Conservation (phyloP, 2,113 vertebrate genomes). For the Misgurnus anguillicaudatus region DNA sequence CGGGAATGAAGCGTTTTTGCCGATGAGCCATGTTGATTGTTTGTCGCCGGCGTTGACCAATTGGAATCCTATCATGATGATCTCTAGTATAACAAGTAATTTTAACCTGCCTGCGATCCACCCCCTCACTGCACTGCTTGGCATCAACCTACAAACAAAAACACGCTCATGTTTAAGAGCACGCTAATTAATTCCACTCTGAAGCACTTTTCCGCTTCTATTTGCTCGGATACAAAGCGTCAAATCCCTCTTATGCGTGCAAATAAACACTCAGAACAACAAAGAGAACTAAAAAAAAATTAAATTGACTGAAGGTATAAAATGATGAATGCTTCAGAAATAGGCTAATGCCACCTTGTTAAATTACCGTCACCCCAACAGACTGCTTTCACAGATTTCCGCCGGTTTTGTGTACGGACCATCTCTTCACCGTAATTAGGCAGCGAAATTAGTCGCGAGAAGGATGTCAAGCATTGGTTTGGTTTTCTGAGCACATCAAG, state of each 20-base stretch:
- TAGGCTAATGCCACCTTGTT: constrained; percentile 70
- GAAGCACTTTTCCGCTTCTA: constrained; percentile 78
- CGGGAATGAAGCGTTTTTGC: constrained; percentile 63
- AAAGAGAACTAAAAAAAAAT: constrained; percentile 75
- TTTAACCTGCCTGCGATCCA: constrained; percentile 77
- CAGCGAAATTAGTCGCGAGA: constrained; percentile 11
- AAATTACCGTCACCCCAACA: constrained; percentile 50
- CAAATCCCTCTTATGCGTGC: constrained; percentile 77
- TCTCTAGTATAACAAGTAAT: constrained; percentile 80
- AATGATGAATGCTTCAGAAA: constrained; percentile 75
- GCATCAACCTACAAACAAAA: constrained; percentile 77
- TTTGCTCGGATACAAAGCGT: constrained; percentile 79
- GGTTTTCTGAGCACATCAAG: constrained; percentile 42
- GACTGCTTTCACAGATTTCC: constrained; percentile 17
- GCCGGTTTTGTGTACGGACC: constrained; percentile 28
- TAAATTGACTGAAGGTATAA: constrained; percentile 67
- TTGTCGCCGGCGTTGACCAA: constrained; percentile 73
- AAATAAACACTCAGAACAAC: constrained; percentile 77
- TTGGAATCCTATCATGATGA: constrained; percentile 80
- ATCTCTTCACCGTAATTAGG: constrained; percentile 48
- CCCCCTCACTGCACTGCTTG: constrained; percentile 75
- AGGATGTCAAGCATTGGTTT: constrained; percentile 44
- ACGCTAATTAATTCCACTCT: constrained; percentile 80
- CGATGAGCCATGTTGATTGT: constrained; percentile 70
- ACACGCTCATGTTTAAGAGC: constrained; percentile 78